A percentile compares a stretch with the other conserved stretches of the same genome.
These are phyloP conservation scores for Stenolophus ochropezus DNA, from an alignment of 2,888 invertebrate species.

Conservation along the genomic window DNA sequence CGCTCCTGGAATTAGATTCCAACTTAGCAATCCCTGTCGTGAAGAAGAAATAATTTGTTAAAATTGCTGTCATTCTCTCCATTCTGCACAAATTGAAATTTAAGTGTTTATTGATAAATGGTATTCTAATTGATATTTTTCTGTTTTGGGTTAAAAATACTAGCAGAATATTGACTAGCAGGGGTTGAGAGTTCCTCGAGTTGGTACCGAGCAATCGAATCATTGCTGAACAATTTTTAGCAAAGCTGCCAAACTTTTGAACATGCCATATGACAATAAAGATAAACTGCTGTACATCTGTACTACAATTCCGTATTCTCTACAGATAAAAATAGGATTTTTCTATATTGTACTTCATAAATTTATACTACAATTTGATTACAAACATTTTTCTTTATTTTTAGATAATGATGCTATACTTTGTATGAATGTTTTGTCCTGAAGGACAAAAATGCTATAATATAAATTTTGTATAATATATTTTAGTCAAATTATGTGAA, in stretches of 20 bases:
- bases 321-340: slow-evolving; percentile 21
- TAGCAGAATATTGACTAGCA: slow-evolving; percentile 10
- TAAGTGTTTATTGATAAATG: slow-evolving; percentile 12
- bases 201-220: slow-evolving; percentile 23
- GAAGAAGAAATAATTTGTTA: not conserved
- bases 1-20: no score
- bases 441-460: slow-evolving; percentile 12
- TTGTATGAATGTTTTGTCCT: not conserved
- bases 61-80: not conserved
- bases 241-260: slow-evolving; percentile 19
- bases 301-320: slow-evolving; percentile 1
- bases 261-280: slow-evolving; percentile 26
- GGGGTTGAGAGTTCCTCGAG: slow-evolving; percentile 18
- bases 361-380: not conserved
- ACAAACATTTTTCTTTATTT: slow-evolving; percentile 10
- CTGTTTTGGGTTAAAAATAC: not conserved
- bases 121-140: slow-evolving; percentile 10
- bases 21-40: not conserved
- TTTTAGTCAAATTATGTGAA: not conserved
- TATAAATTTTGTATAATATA: not conserved
- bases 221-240: slow-evolving; percentile 19
- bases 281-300: slow-evolving; percentile 9
- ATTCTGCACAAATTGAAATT: not conserved
- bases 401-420: not conserved
- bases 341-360: not conserved